These are phyloP conservation scores for Papilio demoleus DNA, from an alignment of 2,888 invertebrate species.

Conservation along the genomic window DNA sequence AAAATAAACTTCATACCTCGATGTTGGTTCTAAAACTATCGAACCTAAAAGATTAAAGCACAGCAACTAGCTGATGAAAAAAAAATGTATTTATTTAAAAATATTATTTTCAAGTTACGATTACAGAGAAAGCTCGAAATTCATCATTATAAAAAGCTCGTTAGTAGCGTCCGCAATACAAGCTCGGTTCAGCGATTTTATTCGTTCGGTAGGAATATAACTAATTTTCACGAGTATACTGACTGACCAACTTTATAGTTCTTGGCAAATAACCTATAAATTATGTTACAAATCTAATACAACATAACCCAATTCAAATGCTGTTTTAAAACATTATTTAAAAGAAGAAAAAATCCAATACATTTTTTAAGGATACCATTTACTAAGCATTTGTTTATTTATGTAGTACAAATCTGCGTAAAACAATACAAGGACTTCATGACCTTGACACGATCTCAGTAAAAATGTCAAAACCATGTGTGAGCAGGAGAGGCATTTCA, in stretches of 20 bases:
- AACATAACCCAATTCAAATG: not conserved
- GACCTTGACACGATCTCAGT: constrained; percentile 39
- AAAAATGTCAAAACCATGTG: constrained; percentile 64
- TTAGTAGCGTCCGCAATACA: constrained; percentile 76
- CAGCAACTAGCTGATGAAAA: constrained; percentile 8
- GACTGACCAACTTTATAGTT: constrained; percentile 58
- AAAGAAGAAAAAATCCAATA: too few species aligned
- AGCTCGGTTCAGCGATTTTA: constrained; percentile 69
- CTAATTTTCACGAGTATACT: constrained; percentile 60
- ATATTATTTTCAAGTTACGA: constrained; percentile 42
- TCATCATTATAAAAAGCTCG: constrained; percentile 71
- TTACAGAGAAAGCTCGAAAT: constrained; percentile 63
- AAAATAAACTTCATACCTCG: not conserved
- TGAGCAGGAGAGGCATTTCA: constrained; percentile 60
- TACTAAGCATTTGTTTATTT: not conserved
- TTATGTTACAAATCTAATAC: constrained; percentile 31
- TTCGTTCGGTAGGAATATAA: constrained; percentile 59
- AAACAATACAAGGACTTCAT: constrained; percentile 44
- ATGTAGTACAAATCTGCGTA: constrained; percentile 1
- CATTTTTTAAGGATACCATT: too few species aligned
- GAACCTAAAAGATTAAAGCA: constrained; percentile 24
- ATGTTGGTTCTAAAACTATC: not conserved
- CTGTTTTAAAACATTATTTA: too few species aligned
- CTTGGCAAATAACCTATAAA: constrained; percentile 24
- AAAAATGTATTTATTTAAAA: constrained; percentile 34